Conservation (phyloP, 2,888 invertebrate genomes). For the Tetanocera ferruginea region DNA sequence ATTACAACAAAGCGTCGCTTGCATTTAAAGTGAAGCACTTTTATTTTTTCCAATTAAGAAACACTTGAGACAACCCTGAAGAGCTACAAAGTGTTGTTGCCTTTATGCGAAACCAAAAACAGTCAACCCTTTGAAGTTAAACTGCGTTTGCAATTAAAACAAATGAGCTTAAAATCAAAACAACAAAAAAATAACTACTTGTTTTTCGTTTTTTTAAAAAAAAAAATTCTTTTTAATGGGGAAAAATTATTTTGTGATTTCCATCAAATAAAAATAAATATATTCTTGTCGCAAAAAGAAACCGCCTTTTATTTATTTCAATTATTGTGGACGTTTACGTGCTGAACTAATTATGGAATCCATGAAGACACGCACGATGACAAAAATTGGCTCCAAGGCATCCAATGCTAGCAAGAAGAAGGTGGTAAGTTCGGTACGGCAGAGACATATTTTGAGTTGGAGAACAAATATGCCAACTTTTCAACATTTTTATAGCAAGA, state of each 20-base stretch:
- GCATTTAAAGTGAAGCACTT: conserved; percentile 46
- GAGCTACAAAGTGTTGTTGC: no score
- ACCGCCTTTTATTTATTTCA: conserved; percentile 33
- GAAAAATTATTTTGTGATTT: conserved; percentile 3
- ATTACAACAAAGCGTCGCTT: conserved; percentile 46
- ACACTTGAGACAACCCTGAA: background rate
- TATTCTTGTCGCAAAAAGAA: conserved; percentile 5
- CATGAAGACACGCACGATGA: conserved; percentile 33
- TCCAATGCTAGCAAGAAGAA: conserved; percentile 43
- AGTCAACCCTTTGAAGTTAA: background rate
- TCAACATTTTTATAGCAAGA: conserved; percentile 43
- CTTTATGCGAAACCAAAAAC: background rate
- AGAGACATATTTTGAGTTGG: conserved; percentile 30
- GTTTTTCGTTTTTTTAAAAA: conserved; percentile 34
- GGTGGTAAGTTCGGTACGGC: conserved; percentile 45
- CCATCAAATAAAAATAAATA: conserved; percentile 17
- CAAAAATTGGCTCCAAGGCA: conserved; percentile 20
- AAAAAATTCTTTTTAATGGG: conserved; percentile 19
- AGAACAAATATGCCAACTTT: background rate
- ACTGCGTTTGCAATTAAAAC: background rate
- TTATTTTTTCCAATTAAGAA: background rate
- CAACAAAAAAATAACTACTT: conserved; percentile 38
- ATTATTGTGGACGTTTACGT: background rate
- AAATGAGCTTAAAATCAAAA: background rate
- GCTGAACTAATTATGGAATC: conserved; percentile 38